phyloP scores from a whole-genome alignment of 1,140 invertebrate species.

The Calliopsis andreniformis region DNA sequence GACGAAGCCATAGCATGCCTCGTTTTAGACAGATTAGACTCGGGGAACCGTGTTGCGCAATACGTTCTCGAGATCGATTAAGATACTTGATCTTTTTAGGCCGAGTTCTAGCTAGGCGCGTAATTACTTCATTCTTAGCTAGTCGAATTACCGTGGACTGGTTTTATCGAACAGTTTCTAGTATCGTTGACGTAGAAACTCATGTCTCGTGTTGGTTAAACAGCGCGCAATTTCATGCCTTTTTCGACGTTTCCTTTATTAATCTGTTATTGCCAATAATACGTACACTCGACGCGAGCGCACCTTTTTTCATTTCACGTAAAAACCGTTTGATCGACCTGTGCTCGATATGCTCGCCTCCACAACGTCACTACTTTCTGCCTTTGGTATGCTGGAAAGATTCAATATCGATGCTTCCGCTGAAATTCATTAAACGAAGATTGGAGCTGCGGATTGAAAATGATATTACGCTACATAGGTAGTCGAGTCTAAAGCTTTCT shows the following conservation, averaged over 20 bases:
- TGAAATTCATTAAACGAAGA: too few species aligned
- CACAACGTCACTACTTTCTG: not conserved
- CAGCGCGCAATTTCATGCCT: not conserved
- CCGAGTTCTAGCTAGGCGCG: slow-evolving; percentile 1
- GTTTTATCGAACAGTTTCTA: not conserved
- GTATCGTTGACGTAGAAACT: not conserved
- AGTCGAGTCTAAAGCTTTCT: too few species aligned
- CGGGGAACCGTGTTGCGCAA: not conserved
- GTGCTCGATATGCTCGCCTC: not conserved
- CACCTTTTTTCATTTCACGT: not conserved
- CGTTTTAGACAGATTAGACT: not conserved
- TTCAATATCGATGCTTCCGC: not conserved
- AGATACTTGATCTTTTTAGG: slow-evolving; percentile 18
- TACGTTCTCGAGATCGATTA: slow-evolving; percentile 6
- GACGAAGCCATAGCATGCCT: not conserved
- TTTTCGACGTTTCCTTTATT: not conserved
- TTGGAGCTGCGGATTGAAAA: too few species aligned
- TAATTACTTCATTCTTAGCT: slow-evolving; percentile 6
- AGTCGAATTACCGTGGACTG: not conserved
- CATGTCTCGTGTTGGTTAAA: not conserved
- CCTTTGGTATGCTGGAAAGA: not conserved
- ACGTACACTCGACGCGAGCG: not conserved
- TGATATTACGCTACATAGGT: too few species aligned
- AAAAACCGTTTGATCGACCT: not conserved
- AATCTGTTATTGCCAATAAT: not conserved